Evolutionary conservation across 2,113 vertebrate genomes (phyloP).

Genomic region (Laticauda laticaudata): DNA sequence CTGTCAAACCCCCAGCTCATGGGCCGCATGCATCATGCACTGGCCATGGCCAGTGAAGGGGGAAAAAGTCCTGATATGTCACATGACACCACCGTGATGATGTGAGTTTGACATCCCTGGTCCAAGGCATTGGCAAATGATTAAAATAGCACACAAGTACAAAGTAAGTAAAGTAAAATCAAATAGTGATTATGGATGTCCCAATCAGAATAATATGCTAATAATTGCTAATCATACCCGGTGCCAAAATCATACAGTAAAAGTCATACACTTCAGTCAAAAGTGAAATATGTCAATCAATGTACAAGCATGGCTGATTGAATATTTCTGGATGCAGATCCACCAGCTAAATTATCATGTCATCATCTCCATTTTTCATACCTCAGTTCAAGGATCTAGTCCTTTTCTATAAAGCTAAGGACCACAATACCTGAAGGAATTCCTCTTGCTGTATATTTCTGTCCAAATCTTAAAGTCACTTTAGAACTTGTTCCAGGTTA

Average conservation of each 20-base stretch:
- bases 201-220: background rate
- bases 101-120: too few species aligned
- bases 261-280: background rate
- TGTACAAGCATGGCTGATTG: background rate
- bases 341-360: background rate
- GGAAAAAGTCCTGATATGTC: too few species aligned
- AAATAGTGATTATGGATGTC: background rate
- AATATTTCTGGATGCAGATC: background rate
- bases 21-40: too few species aligned
- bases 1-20: too few species aligned
- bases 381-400: background rate
- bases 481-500: background rate
- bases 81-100: too few species aligned
- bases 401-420: background rate
- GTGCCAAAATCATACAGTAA: background rate
- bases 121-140: background rate
- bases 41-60: too few species aligned
- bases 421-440: background rate
- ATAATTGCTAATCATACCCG: background rate
- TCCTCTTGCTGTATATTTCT: background rate
- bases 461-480: background rate
- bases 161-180: background rate
- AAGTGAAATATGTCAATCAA: background rate
- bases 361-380: background rate
- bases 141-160: background rate